Percentiles rank a stretch among this genome's conserved stretches.
These are phyloP conservation scores for Siphamia tubifer DNA, from an alignment of 2,113 vertebrate genomes.

Conservation along the genomic window DNA sequence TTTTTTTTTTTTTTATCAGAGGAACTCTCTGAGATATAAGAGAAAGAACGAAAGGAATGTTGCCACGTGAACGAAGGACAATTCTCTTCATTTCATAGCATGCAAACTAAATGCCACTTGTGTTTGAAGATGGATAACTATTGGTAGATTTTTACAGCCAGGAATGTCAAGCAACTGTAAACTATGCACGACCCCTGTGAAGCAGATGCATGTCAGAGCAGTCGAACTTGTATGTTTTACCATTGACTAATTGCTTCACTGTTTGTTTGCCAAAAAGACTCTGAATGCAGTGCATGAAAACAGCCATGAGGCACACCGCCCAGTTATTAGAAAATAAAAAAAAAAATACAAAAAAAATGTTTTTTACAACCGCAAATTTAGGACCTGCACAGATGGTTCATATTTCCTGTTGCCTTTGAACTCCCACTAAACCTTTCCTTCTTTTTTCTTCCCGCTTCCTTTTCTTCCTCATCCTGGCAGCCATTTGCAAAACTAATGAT, in stretches of 20 bases:
- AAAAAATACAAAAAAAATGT: slow-evolving; percentile 67
- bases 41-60: neutral
- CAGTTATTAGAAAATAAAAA: slow-evolving; percentile 67
- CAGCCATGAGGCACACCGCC: slow-evolving; percentile 35
- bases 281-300: slow-evolving; percentile 39
- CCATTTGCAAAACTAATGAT: slow-evolving; percentile 42
- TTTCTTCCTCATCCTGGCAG: slow-evolving; percentile 8
- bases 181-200: slow-evolving; percentile 26
- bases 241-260: slow-evolving; percentile 40
- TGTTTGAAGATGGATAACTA: slow-evolving; percentile 29
- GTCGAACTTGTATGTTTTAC: slow-evolving; percentile 31
- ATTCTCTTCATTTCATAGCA: slow-evolving; percentile 6
- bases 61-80: neutral
- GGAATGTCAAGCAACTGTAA: slow-evolving; percentile 17
- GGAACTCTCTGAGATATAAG: slow-evolving; percentile 19
- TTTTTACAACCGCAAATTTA: slow-evolving; percentile 51
- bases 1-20: slow-evolving; percentile 65
- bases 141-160: neutral
- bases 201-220: slow-evolving; percentile 15
- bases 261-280: slow-evolving; percentile 45
- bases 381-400: slow-evolving; percentile 63
- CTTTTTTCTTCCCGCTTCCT: slow-evolving; percentile 3
- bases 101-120: slow-evolving; percentile 6
- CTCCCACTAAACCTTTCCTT: slow-evolving; percentile 32
- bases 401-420: slow-evolving; percentile 68